phyloP scores from a whole-genome alignment of 1,140 invertebrate species.

The Anastrepha obliqua region DNA sequence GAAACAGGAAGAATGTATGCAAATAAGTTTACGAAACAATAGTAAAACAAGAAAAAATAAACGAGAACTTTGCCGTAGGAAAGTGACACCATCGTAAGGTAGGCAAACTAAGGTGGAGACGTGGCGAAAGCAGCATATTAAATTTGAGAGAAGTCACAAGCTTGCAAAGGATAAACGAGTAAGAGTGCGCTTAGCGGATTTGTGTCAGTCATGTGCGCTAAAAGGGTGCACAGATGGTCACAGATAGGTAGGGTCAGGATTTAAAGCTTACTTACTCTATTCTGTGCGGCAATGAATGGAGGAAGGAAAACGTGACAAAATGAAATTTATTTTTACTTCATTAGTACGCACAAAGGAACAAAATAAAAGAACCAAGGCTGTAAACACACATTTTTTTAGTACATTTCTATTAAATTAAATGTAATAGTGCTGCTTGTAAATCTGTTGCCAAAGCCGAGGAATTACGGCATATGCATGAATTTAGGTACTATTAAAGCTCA shows the following conservation, averaged over 20 bases:
- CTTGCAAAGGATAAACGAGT: not conserved
- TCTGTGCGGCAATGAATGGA: not conserved
- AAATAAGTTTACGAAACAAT: conserved; percentile 44
- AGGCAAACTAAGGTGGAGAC: not conserved
- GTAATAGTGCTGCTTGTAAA: not conserved
- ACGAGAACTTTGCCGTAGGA: not conserved
- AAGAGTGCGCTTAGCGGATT: not conserved
- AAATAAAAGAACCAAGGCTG: not conserved
- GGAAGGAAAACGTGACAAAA: conserved; percentile 37
- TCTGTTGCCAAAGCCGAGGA: not conserved
- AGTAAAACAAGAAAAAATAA: not conserved
- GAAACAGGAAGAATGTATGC: not conserved
- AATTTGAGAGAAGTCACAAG: conserved; percentile 2
- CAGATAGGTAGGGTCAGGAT: not conserved
- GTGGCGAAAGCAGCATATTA: conserved; percentile 9
- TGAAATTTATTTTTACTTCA: conserved; percentile 38
- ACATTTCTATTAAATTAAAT: not conserved
- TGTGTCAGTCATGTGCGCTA: not conserved
- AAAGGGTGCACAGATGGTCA: not conserved
- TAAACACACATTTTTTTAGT: not conserved
- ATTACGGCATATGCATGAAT: no score
- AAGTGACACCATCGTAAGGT: not conserved
- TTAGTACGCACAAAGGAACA: not conserved
- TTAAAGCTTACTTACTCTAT: not conserved
- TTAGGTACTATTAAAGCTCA: no score